Evolutionary conservation across 2,888 invertebrate genomes (phyloP), one percentile per base, ranked within the genome.

Genomic region (Tenthredo amoena): DNA sequence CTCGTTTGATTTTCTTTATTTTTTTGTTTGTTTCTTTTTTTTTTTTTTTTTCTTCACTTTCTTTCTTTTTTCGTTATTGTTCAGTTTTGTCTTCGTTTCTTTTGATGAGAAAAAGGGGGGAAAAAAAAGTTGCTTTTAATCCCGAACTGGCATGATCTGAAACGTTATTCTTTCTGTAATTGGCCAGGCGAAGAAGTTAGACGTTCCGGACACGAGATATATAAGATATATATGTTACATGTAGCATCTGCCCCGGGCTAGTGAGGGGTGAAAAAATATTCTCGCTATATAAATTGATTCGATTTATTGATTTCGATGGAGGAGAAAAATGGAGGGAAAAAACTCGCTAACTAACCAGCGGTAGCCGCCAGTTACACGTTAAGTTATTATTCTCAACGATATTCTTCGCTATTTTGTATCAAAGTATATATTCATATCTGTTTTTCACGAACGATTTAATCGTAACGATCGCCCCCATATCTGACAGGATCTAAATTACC

Each of bases 161-260:
- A 74, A 40, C 40, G 84, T 85, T 85, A 84, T 85, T 85, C 62
- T 62, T 62, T 62, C 84, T 15, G 58, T 85, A 85, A 85, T 85
- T 85, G 84, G 74, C 76, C 84, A 74, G 21, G 62, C 40, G 31
- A 50, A 81, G 58, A 81, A 81, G 81, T 81, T 81, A 62, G 81
- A 81, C 81, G 81, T 62, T 37, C 62, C 31, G 47, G 55, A 77
- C 31, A 55, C 21, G 18, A 77, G 50, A 77, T 77, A 62, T 62
- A 81, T 58, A 81, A n/a, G 18, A 18, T 18, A 34, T 58, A 79
- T 37, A 18, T n/a, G 12, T 55, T 26, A 47, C 40, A 26, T 7
- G 79, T 50, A 31, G 55, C 55, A 15, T 55, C 34, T 58, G 58
- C 15, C 26, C 55, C 18, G 34, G 37, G 37, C n/a, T 55, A 47